These are phyloP conservation scores for Whitmania pigra DNA, from an alignment of 1,140 invertebrate genomes.

Conservation along the genomic window DNA sequence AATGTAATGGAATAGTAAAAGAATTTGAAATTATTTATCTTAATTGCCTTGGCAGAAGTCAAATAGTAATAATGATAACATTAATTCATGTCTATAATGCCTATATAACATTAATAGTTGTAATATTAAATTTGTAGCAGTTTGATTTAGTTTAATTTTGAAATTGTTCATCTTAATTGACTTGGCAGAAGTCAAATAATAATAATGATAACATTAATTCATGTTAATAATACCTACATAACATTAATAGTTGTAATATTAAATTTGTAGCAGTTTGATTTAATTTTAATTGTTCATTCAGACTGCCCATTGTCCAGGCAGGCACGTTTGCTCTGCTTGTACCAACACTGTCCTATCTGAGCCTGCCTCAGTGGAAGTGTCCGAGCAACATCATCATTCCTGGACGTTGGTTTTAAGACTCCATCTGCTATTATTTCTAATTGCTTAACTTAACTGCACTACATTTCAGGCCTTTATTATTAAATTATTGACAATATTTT, in stretches of 20 bases:
- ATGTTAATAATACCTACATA: background rate
- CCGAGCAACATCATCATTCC: constrained; percentile 10
- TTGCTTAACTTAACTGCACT: background rate
- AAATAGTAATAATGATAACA: background rate
- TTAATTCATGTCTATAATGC: background rate
- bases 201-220: background rate
- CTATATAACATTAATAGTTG: constrained; percentile 1
- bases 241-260: background rate
- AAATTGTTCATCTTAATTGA: background rate
- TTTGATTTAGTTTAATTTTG: background rate
- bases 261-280: background rate
- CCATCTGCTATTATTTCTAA: background rate
- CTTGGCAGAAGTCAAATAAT: background rate
- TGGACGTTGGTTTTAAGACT: background rate
- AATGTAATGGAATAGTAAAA: background rate
- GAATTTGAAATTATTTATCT: background rate
- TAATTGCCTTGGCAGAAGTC: background rate
- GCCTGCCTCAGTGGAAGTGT: constrained; percentile 19
- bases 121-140: background rate
- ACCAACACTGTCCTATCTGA: constrained; percentile 19
- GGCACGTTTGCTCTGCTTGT: constrained; percentile 22
- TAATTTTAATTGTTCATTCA: constrained; percentile 3
- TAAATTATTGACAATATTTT: too few relatives aligned
- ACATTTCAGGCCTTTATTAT: too few relatives aligned
- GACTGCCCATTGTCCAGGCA: constrained; percentile 21